Evolutionary conservation across 2,113 vertebrate genomes (phyloP), one percentile per base, ranked within the genome.

Genomic region (Larimichthys crocea): DNA sequence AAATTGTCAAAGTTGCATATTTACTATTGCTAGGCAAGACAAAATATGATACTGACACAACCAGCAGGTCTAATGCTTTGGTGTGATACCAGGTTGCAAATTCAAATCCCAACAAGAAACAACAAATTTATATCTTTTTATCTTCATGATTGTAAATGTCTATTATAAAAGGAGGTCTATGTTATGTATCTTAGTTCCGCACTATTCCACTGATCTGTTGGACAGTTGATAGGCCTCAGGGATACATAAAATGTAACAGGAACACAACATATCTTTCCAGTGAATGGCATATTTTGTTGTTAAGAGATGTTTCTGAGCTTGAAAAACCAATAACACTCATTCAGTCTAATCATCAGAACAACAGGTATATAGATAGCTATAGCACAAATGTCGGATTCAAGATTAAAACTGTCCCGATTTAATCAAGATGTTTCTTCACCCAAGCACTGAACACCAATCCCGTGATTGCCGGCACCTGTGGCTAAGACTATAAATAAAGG

Each of bases 401-500:
- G 69, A 52, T 79, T 62, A 50, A 56, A 78, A 10, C 26, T 20
- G 46, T 50, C 15, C 44, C 22, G 24, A 46, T 80, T 67, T 59
- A 76, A 65, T 76, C 71, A 80, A 31, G 19, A 31, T 4, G 22
- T 40, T 44, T 57, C 75, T 60, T 68, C 31, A 24, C 29, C 49
- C 62, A 26, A 52, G 42, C 52, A 11, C 40, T 50, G 53, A 50
- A 68, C 75, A 62, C 22, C 35, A 53, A 46, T 60, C 31, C 19
- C 50, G 4, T 70, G 26, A 60, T 44, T 72, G 20, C 60, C 12
- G 10, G 35, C 64, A 82, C 67, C 79, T 74, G 52, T 82, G 59
- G 63, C 74, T 62, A 16, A 1, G 57, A n/a, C 76, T 50, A 52
- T 72, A 74, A 83, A 86, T 87, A 86, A 56, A 57, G 31, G 57